phyloP scores from a whole-genome alignment of 2,888 invertebrate genomes.

The Caenorhabditis doughertyi region DNA sequence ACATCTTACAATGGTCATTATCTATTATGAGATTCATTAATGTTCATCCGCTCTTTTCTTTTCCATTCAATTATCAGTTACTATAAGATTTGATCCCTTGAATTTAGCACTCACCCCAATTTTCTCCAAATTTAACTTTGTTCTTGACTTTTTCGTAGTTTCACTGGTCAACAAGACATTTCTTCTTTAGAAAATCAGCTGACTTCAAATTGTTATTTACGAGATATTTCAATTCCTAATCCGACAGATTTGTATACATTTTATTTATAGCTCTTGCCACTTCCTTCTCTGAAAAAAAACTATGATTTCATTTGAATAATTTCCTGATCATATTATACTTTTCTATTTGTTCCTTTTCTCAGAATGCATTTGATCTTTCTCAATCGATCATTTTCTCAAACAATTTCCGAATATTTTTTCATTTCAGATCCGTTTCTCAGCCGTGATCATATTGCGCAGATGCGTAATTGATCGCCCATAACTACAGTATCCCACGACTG shows the following conservation, averaged over 20 bases:
- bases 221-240: not conserved
- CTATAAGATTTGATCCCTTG: no score
- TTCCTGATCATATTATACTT: not conserved
- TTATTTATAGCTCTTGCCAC: constrained; percentile 14
- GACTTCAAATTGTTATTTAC: constrained; percentile 20
- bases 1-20: not conserved
- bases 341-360: no score
- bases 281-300: not conserved
- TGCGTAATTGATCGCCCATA: constrained; percentile 53
- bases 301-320: not conserved
- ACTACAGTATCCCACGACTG: constrained; percentile 62
- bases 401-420: constrained; percentile 8
- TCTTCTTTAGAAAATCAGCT: constrained; percentile 12
- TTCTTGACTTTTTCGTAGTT: not conserved
- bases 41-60: no score
- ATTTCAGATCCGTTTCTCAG: constrained; percentile 53
- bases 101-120: no score
- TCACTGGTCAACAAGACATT: constrained; percentile 18
- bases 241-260: constrained; percentile 10
- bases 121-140: not conserved
- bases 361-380: not conserved
- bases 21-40: no score
- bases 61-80: no score
- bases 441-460: constrained; percentile 56
- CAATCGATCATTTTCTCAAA: not conserved